Percentiles rank a stretch among this genome's conserved stretches.
Conservation (phyloP, 2,888 invertebrate species). For the Dasypogon diadema region DNA sequence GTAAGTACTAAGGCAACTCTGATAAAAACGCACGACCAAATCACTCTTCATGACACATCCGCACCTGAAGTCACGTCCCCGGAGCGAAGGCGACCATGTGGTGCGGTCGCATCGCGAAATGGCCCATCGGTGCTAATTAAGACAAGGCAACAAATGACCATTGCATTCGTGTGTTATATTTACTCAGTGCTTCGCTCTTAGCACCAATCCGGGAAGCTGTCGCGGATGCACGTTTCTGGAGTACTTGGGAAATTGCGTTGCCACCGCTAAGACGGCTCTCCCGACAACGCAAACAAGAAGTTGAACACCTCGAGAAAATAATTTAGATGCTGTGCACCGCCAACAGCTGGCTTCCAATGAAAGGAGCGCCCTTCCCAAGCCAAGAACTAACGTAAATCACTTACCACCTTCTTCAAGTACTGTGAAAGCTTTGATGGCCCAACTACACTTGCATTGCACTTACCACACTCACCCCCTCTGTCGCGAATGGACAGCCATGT, state of each 20-base stretch:
- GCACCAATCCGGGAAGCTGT: not conserved
- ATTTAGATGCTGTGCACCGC: not conserved
- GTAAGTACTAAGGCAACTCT: not conserved
- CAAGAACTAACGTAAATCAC: no score
- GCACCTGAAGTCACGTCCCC: slow-evolving; percentile 5
- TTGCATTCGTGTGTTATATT: not conserved
- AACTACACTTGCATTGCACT: slow-evolving; percentile 14
- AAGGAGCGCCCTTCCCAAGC: no score
- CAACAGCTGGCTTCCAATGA: no score
- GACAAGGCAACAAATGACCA: not conserved
- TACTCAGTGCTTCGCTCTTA: not conserved
- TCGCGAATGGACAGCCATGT: slow-evolving; percentile 5
- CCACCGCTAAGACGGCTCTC: no score
- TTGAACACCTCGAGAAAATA: no score
- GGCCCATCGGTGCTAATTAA: not conserved
- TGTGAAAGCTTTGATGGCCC: not conserved
- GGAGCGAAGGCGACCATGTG: not conserved
- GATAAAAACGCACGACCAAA: not conserved
- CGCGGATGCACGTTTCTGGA: no score
- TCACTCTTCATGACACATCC: slow-evolving; percentile 27
- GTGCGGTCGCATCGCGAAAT: slow-evolving; percentile 9
- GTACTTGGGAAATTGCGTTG: no score
- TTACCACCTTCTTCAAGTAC: not conserved
- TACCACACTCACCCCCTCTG: slow-evolving; percentile 35
- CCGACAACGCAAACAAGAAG: no score